Conservation (phyloP, 2,888 invertebrate genomes). For the Lydus trimaculatus region DNA sequence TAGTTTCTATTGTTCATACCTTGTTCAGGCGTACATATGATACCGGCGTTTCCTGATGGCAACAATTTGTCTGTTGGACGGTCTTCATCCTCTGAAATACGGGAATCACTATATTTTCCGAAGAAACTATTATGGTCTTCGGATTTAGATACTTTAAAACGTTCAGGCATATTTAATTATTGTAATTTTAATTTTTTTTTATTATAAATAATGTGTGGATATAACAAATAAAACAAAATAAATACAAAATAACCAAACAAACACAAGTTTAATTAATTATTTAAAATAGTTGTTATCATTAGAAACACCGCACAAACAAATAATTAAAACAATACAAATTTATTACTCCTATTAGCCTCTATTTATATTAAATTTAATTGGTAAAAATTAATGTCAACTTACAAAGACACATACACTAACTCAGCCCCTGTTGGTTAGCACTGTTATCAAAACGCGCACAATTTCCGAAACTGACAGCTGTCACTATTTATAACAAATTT, state of each 20-base stretch:
- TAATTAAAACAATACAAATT: slow-evolving; percentile 13
- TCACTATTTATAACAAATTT: slow-evolving; percentile 36
- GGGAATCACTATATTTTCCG: slow-evolving; percentile 62
- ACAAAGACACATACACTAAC: slow-evolving; percentile 23
- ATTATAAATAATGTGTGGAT: slow-evolving; percentile 11
- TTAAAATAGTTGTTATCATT: slow-evolving; percentile 14
- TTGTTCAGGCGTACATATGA: slow-evolving; percentile 28
- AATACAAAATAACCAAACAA: slow-evolving; percentile 11
- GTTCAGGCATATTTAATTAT: slow-evolving; percentile 63
- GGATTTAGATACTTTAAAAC: slow-evolving; percentile 68
- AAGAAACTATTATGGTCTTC: slow-evolving; percentile 63
- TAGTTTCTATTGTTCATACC: slow-evolving; percentile 23
- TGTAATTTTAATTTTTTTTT: background rate
- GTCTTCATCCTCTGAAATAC: slow-evolving; percentile 42
- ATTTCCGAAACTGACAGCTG: slow-evolving; percentile 41
- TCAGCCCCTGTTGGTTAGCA: slow-evolving; percentile 12
- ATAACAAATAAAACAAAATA: slow-evolving; percentile 15
- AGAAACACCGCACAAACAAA: slow-evolving; percentile 19
- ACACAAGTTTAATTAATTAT: slow-evolving; percentile 4
- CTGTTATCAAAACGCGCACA: slow-evolving; percentile 41
- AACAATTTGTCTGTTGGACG: slow-evolving; percentile 48
- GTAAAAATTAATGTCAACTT: slow-evolving; percentile 30
- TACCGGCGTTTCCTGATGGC: slow-evolving; percentile 36
- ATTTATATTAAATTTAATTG: slow-evolving; percentile 26
- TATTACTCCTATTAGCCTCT: background rate